Evolutionary conservation across 2,113 vertebrate genomes (phyloP).

Genomic region (Gopherus evgoodei): DNA sequence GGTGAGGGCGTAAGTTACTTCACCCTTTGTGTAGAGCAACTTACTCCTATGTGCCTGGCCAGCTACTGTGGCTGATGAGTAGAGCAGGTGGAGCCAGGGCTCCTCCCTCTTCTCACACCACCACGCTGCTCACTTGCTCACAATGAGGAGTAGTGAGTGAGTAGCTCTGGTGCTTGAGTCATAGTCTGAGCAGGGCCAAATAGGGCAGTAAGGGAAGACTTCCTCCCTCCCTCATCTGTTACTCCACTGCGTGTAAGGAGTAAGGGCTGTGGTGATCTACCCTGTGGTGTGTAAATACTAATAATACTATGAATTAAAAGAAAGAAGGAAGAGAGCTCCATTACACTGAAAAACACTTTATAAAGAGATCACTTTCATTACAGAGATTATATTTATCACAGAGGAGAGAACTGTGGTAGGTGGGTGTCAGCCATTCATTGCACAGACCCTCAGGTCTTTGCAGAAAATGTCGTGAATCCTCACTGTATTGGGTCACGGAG

Average conservation of each 20-base stretch:
- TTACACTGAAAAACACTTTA: neutral
- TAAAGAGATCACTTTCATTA: neutral
- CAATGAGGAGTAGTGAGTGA: neutral
- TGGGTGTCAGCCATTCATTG: neutral
- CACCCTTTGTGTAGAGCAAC: neutral
- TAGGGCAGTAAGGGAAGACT: neutral
- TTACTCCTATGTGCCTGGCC: rapidly evolving
- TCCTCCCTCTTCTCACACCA: neutral
- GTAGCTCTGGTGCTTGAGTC: neutral
- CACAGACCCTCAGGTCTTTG: rapidly evolving
- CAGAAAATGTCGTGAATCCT: neutral
- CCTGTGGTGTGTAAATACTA: neutral
- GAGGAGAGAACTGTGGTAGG: neutral
- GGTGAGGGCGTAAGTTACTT: neutral
- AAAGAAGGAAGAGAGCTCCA: neutral
- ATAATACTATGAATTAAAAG: neutral
- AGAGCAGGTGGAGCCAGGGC: neutral
- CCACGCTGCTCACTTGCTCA: neutral
- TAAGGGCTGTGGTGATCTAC: neutral
- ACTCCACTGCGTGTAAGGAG: neutral
- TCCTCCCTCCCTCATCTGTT: neutral
- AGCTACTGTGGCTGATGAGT: neutral
- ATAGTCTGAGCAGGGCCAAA: neutral
- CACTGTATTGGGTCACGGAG: rapidly evolving
- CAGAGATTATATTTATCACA: neutral